Evolutionary conservation across 2,113 vertebrate species (phyloP).

Genomic region (Orcinus orca): DNA sequence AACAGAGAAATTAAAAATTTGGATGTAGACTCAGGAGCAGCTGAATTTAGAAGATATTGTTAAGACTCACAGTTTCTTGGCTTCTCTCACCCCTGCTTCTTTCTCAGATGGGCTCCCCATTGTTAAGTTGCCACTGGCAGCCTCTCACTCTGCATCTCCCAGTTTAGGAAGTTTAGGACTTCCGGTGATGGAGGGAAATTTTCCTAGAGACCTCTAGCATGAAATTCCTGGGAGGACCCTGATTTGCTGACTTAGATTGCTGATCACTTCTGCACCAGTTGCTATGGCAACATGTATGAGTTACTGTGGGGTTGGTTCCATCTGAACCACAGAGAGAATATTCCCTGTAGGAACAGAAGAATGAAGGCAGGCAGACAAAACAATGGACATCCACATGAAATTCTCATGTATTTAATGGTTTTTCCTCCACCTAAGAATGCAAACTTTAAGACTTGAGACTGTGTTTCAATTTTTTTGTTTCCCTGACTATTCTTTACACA

Average conservation of each 20-base stretch:
- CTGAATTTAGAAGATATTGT: not conserved
- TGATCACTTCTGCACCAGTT: slow-evolving; percentile 15
- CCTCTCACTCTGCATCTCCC: not conserved
- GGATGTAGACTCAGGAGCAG: not conserved
- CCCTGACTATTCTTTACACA: not conserved
- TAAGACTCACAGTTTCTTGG: not conserved
- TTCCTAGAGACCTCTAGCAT: not conserved
- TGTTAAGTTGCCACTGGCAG: not conserved
- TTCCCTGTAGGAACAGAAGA: not conserved
- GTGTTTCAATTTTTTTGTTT: not conserved
- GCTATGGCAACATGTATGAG: not conserved
- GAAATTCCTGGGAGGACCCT: not conserved
- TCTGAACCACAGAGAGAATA: not conserved
- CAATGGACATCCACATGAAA: not conserved
- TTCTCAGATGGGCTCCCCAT: not conserved
- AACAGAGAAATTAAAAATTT: slow-evolving; percentile 38
- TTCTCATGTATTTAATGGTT: not conserved
- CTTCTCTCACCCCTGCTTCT: not conserved
- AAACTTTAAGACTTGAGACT: not conserved
- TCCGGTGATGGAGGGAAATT: not conserved
- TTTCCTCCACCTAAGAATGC: not conserved
- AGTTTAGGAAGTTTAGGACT: not conserved
- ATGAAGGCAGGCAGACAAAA: not conserved
- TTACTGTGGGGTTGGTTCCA: not conserved
- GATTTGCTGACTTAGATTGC: not conserved